Evolutionary conservation across 1,140 invertebrate genomes (phyloP), one percentile per base, ranked within the genome.

Genomic region (Watersipora subatra): DNA sequence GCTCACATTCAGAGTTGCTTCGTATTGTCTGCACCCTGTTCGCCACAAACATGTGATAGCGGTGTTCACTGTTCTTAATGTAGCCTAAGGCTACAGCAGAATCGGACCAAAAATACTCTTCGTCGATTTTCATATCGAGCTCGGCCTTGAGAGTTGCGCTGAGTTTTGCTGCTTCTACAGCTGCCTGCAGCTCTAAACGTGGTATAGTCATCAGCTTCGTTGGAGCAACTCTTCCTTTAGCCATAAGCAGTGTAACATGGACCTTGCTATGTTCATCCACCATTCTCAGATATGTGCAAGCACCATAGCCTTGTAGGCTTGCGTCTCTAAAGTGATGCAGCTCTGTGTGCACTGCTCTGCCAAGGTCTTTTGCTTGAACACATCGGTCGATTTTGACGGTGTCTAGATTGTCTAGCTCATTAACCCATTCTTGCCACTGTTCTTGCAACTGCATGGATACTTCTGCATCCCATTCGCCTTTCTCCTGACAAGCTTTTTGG

Each of bases 311-410:
- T 7, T 46, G 7, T 46, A 12, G 7, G 34, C 57, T 59, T 12
- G 57, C 57, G 22, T 59, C 57, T 15, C 57, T 59, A 22, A 59
- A 59, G 22, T 59, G 57, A 25, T 59, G 57, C 19, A 59, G 57
- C 22, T 59, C 57, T 59, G 19, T 22, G 3, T 22, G 19, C 22
- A 7, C 22, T 7, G 12, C 25, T n/a, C 12, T 12, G 7, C 25
- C 19, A n/a, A 59, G 22, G 12, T 12, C 7, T 25, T 59, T 59
- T 12, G 57, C 12, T 12, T 59, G 12, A 25, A 20, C 22, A 59
- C 19, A n/a, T 59, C 19, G 57, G 7, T 25, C 19, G 7, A 25
- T 12, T 59, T 22, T 29, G 27, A 25, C 22, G 7, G 3, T 59
- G 22, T n/a, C 57, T 20, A 59, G 7, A 59, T 59, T 3, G 3